Evolutionary conservation across 2,113 vertebrate species (phyloP).

Genomic region (Casuarius casuarius): DNA sequence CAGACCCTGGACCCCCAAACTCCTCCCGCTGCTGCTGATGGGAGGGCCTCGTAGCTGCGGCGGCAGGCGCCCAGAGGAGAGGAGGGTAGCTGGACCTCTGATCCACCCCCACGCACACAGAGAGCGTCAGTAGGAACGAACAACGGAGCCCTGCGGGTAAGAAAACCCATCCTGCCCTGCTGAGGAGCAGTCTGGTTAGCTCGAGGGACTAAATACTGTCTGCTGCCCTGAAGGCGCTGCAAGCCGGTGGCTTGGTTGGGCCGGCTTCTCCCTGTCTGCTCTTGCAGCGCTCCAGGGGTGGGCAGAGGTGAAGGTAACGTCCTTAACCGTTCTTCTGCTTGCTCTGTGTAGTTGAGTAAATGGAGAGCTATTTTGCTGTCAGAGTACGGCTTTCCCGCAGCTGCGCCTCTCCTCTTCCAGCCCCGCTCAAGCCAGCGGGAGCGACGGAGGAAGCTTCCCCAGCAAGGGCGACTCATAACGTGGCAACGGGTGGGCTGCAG

Average conservation of each 20-base stretch:
- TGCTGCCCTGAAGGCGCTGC: background rate
- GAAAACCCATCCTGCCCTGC: background rate
- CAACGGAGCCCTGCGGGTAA: background rate
- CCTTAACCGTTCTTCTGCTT: background rate
- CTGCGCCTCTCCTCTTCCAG: background rate
- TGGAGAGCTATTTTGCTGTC: background rate
- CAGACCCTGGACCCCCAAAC: rapidly evolving
- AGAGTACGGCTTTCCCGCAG: background rate
- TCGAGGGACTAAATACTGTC: background rate
- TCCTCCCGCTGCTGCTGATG: background rate
- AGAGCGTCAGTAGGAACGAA: background rate
- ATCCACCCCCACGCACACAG: rapidly evolving
- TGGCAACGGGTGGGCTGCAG: constrained; percentile 11
- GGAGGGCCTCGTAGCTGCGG: background rate
- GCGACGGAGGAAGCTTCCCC: background rate
- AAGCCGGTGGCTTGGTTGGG: background rate
- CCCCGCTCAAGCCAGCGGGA: background rate
- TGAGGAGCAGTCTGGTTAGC: rapidly evolving
- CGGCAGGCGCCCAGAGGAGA: no score
- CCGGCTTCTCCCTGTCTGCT: background rate
- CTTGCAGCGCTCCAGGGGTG: background rate
- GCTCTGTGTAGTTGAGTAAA: background rate
- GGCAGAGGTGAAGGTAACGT: background rate
- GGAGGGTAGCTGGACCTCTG: background rate
- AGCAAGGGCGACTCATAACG: background rate